phyloP scores from a whole-genome alignment of 2,888 invertebrate species.

The Chorisops tibialis region DNA sequence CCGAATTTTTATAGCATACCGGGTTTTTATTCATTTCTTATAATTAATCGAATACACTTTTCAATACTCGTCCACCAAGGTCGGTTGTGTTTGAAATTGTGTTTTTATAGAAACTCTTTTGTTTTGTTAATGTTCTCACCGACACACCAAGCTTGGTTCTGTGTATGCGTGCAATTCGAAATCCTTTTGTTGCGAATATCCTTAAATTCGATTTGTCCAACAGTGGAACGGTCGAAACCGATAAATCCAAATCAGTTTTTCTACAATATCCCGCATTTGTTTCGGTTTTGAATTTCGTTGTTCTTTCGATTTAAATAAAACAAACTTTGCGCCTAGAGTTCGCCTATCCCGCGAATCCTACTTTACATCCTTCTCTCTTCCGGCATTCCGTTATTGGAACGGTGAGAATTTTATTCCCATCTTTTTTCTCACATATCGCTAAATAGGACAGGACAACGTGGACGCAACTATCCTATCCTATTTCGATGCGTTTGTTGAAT shows the following conservation, averaged over 20 bases:
- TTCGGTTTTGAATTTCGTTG: constrained; percentile 11
- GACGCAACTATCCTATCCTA: constrained; percentile 7
- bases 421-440: constrained; percentile 9
- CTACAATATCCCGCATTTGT: constrained; percentile 12
- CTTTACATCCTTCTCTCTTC: constrained; percentile 17
- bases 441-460: constrained; percentile 6
- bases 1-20: too few relatives aligned
- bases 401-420: background rate
- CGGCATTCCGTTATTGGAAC: background rate
- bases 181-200: too few relatives aligned
- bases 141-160: too few relatives aligned
- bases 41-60: too few relatives aligned
- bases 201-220: too few relatives aligned
- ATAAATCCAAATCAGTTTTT: background rate
- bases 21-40: too few relatives aligned
- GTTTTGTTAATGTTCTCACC: too few relatives aligned
- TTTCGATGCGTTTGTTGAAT: constrained; percentile 12
- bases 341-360: background rate
- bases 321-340: background rate
- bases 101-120: too few relatives aligned
- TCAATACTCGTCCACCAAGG: too few relatives aligned
- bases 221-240: too few relatives aligned
- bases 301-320: constrained; percentile 6
- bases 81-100: too few relatives aligned
- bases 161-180: too few relatives aligned